phyloP scores from a whole-genome alignment of 2,797 vertebrate species.

The Mycteria americana region DNA sequence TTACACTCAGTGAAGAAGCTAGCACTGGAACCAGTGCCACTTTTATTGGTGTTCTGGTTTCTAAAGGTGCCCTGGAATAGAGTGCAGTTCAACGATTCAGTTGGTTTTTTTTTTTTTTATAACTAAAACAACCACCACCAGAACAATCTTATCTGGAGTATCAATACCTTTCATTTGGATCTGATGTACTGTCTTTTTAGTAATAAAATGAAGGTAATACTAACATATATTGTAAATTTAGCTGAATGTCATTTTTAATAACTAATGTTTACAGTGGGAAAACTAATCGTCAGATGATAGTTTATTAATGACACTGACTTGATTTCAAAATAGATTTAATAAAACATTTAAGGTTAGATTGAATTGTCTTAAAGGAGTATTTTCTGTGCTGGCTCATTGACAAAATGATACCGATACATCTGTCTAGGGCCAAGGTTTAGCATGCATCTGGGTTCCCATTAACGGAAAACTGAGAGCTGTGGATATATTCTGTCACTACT shows the following conservation, averaged over 20 bases:
- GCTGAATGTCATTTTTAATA: neutral
- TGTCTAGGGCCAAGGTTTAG: neutral
- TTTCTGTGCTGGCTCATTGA: neutral
- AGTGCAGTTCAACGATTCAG: neutral
- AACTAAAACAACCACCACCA: neutral
- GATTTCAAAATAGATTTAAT: constrained; percentile 29
- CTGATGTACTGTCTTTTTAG: neutral
- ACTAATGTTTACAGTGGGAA: neutral
- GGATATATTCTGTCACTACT: neutral
- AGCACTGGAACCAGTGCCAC: neutral
- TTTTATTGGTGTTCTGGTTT: neutral
- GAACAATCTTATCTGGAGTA: neutral
- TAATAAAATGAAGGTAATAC: neutral
- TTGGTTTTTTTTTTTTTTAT: neutral
- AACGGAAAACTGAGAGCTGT: neutral
- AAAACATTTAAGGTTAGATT: neutral
- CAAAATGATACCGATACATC: neutral
- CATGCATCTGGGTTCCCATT: neutral
- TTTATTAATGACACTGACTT: neutral
- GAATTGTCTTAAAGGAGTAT: neutral
- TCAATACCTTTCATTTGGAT: neutral
- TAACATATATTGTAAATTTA: neutral
- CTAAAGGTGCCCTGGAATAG: neutral
- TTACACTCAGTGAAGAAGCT: neutral
- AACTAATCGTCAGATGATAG: neutral